Percentiles rank a stretch among this genome's conserved stretches.
phyloP scores from a whole-genome alignment of 2,888 invertebrate species.

The Malachius bipustulatus region DNA sequence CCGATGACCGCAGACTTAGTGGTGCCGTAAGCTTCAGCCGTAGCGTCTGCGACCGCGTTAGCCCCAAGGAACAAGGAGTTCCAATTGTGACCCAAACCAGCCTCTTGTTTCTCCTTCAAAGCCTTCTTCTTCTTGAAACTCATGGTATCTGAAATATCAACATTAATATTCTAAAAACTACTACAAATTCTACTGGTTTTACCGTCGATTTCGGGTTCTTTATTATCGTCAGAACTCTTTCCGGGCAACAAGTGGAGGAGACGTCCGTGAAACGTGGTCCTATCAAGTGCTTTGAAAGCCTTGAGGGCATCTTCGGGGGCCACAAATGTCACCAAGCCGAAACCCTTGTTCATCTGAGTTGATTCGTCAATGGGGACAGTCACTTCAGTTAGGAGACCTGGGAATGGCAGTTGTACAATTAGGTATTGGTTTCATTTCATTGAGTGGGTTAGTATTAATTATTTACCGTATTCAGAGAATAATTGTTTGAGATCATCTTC shows the following conservation, averaged over 20 bases:
- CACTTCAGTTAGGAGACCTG: slow-evolving; percentile 77
- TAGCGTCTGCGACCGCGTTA: slow-evolving; percentile 85
- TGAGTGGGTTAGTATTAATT: too few relatives aligned
- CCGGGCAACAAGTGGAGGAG: slow-evolving; percentile 89
- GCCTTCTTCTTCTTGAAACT: slow-evolving; percentile 77
- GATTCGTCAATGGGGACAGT: slow-evolving; percentile 76
- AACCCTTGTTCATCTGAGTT: slow-evolving; percentile 79
- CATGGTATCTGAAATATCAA: slow-evolving; percentile 42
- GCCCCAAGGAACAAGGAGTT: slow-evolving; percentile 88
- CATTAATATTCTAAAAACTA: slow-evolving; percentile 1
- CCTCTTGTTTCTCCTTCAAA: slow-evolving; percentile 59
- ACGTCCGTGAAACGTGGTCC: slow-evolving; percentile 81
- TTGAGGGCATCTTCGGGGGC: slow-evolving; percentile 91
- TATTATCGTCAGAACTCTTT: slow-evolving; percentile 46
- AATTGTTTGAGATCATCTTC: slow-evolving; percentile 73
- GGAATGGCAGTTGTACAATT: too few relatives aligned
- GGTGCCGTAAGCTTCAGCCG: slow-evolving; percentile 72
- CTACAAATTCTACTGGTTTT: slow-evolving; percentile 5
- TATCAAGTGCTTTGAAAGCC: slow-evolving; percentile 82
- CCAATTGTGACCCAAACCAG: slow-evolving; percentile 83
- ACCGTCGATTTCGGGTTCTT: slow-evolving; percentile 19
- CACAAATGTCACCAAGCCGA: slow-evolving; percentile 83
- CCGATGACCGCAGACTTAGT: slow-evolving; percentile 66
- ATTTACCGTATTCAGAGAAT: slow-evolving; percentile 75
- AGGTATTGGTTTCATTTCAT: too few relatives aligned